These are phyloP conservation scores for Heliothis peltigera DNA, from an alignment of 2,888 invertebrate genomes.

Conservation along the genomic window DNA sequence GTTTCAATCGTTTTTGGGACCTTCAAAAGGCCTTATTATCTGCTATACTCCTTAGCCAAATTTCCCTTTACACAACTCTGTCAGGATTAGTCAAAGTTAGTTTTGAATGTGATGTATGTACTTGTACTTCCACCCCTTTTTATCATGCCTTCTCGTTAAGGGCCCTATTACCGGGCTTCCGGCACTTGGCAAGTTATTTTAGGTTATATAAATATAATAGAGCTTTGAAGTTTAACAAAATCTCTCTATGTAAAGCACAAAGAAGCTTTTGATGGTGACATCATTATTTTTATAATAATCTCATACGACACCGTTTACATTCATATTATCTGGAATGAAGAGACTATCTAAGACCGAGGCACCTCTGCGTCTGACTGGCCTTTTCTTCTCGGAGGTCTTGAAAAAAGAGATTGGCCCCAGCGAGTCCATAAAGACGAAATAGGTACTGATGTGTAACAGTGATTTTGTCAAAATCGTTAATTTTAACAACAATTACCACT, in stretches of 20 bases:
- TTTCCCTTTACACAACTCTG: slow-evolving; percentile 6
- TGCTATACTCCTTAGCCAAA: slow-evolving; percentile 9
- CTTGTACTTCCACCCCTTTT: slow-evolving; percentile 45
- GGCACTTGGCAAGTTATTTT: slow-evolving; percentile 54
- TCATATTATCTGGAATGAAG: not conserved
- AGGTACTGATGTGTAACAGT: too few relatives aligned
- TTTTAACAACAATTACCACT: too few relatives aligned
- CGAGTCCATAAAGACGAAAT: too few relatives aligned
- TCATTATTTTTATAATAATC: slow-evolving; percentile 46
- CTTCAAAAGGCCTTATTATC: not conserved
- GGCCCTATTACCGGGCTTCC: slow-evolving; percentile 42
- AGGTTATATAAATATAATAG: slow-evolving; percentile 26
- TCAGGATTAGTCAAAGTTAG: slow-evolving; percentile 21
- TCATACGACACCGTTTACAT: not conserved
- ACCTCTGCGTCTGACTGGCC: not conserved
- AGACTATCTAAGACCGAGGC: too few relatives aligned
- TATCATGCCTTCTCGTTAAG: slow-evolving; percentile 45
- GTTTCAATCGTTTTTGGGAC: not conserved
- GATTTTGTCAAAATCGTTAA: too few relatives aligned
- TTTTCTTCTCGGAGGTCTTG: too few relatives aligned
- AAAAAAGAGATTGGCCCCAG: too few relatives aligned
- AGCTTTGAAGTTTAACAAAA: slow-evolving; percentile 52
- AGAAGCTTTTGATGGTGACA: slow-evolving; percentile 28
- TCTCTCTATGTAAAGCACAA: slow-evolving; percentile 35
- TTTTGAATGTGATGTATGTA: slow-evolving; percentile 29